Percentiles rank a stretch among this genome's conserved stretches.
Conservation (phyloP, 2,797 vertebrate species). For the Synaphobranchus kaupii region DNA sequence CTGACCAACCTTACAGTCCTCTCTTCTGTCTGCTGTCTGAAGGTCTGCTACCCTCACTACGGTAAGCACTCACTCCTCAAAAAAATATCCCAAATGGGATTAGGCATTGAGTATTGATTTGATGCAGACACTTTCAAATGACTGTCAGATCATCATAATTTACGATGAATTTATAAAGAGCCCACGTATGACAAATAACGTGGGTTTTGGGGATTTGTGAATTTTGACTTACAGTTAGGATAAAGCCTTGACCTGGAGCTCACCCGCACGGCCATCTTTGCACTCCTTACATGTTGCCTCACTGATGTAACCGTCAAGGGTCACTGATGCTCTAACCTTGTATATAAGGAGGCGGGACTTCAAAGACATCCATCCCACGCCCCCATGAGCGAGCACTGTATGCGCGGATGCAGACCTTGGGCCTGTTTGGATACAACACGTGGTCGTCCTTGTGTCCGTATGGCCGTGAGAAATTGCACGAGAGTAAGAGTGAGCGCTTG, state of each 20-base stretch:
- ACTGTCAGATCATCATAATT: background rate
- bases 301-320: background rate
- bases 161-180: background rate
- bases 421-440: background rate
- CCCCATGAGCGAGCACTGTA: background rate
- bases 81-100: background rate
- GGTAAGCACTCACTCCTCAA: conserved; percentile 62
- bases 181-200: background rate
- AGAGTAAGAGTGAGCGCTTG: background rate
- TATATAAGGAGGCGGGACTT: background rate
- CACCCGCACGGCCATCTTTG: background rate
- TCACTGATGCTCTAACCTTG: background rate
- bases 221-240: background rate
- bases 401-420: background rate
- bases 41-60: conserved; percentile 81
- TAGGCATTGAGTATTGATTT: background rate
- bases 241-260: background rate
- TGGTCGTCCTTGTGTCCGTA: background rate
- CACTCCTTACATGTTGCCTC: background rate
- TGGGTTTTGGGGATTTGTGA: background rate
- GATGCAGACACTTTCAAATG: background rate
- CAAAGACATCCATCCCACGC: background rate
- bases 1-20: conserved; percentile 76
- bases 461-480: background rate
- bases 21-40: conserved; percentile 83